phyloP scores from a whole-genome alignment of 2,113 vertebrate genomes.

The Raja brachyura region DNA sequence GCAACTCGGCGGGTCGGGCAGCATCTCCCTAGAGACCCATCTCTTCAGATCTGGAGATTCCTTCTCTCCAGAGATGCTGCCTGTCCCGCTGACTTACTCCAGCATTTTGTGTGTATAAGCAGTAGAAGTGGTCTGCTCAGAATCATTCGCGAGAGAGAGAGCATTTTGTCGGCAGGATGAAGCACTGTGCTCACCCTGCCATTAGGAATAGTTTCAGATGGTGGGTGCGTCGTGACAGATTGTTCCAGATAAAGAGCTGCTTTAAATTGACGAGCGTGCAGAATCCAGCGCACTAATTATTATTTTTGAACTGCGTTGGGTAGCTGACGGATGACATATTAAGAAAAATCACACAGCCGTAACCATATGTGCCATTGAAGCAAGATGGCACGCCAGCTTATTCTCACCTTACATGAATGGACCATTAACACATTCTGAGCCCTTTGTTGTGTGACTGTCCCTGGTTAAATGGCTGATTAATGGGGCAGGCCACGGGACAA shows the following conservation, averaged over 20 bases:
- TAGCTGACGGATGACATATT: conserved; percentile 4
- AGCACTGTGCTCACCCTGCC: background rate
- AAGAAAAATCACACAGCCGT: background rate
- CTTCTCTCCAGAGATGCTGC: no score
- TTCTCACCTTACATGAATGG: conserved; percentile 36
- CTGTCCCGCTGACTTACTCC: no score
- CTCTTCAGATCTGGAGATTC: no score
- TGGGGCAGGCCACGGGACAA: conserved; percentile 31
- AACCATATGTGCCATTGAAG: conserved; percentile 36
- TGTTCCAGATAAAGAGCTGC: background rate
- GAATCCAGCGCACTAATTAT: conserved; percentile 18
- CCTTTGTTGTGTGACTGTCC: conserved; percentile 33
- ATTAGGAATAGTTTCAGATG: background rate
- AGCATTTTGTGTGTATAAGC: no score
- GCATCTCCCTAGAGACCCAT: no score
- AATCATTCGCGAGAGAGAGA: conserved; percentile 3
- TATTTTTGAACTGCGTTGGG: background rate
- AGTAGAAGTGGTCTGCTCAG: background rate
- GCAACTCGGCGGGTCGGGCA: no score
- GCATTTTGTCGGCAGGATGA: background rate
- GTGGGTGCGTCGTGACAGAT: background rate
- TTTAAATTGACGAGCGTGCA: background rate
- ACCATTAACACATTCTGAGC: conserved; percentile 29
- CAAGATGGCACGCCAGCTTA: conserved; percentile 33
- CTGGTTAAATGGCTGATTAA: conserved; percentile 35